phyloP scores from a whole-genome alignment of 2,888 invertebrate genomes.

The Lithophane leautieri region DNA sequence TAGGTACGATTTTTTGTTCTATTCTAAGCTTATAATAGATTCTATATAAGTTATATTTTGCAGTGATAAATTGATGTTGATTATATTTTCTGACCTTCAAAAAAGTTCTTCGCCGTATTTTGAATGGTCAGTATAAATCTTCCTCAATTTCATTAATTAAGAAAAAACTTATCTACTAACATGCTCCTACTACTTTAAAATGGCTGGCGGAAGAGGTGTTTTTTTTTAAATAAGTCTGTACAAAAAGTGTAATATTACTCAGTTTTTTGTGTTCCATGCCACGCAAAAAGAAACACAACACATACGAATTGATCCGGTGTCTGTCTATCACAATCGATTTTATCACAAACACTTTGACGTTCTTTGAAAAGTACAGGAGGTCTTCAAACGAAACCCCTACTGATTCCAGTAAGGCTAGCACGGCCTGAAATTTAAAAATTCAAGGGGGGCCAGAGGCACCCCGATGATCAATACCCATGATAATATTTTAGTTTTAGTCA shows the following conservation, averaged over 20 bases:
- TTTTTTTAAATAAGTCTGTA: conserved; percentile 11
- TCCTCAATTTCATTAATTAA: not conserved
- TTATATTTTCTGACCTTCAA: not conserved
- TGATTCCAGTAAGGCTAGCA: not conserved
- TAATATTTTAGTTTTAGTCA: not conserved
- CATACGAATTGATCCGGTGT: not conserved
- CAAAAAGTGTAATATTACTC: conserved; percentile 10
- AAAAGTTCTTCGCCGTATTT: not conserved
- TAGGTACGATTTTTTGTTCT: not conserved
- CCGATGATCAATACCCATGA: not conserved
- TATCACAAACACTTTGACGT: not conserved
- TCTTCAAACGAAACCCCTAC: not conserved
- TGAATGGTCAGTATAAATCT: not conserved
- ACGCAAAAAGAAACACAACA: not conserved
- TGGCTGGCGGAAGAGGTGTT: conserved; percentile 5
- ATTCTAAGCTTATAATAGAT: not conserved
- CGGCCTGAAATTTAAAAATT: not conserved
- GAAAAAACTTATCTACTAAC: conserved; percentile 9
- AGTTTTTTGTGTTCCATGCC: conserved; percentile 10
- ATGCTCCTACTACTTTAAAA: conserved; percentile 2
- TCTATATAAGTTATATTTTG: not conserved
- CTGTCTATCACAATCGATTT: not conserved
- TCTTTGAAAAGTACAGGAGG: not conserved
- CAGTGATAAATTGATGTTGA: not conserved
- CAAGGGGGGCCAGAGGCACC: not conserved